A percentile compares a stretch with the other conserved stretches of the same genome.
Evolutionary conservation across 2,113 vertebrate genomes (phyloP).

Genomic region (Formicarius rufipectus): DNA sequence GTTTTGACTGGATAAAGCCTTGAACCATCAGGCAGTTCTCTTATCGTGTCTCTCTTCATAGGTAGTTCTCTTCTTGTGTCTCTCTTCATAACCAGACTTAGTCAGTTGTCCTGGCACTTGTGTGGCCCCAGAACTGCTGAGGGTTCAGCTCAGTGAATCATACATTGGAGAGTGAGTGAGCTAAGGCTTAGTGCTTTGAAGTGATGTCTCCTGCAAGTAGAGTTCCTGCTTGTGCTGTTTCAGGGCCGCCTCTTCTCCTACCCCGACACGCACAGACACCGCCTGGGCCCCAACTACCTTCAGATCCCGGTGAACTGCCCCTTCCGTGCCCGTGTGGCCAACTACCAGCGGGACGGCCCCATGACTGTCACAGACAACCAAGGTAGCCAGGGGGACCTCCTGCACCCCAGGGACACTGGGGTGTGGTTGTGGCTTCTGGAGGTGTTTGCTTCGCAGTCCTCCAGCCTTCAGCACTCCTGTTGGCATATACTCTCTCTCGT

Average conservation of each 20-base stretch:
- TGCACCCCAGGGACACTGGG: no score
- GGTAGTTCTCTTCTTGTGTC: no score
- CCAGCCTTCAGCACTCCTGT: neutral
- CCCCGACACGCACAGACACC: constrained; percentile 93
- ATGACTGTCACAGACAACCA: constrained; percentile 95
- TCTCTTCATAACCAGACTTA: neutral
- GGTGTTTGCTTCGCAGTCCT: no score
- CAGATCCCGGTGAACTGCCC: constrained; percentile 97
- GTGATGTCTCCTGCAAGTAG: no score
- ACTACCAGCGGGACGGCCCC: constrained; percentile 94
- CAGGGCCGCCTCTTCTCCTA: constrained; percentile 95
- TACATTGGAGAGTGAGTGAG: neutral
- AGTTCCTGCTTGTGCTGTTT: neutral
- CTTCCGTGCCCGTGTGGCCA: constrained; percentile 84
- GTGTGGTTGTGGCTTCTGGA: no score
- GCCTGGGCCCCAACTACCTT: constrained; percentile 93
- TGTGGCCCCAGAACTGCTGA: neutral
- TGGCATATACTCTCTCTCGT: neutral
- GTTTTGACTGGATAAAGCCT: neutral
- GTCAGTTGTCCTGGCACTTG: neutral
- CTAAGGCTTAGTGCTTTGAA: neutral
- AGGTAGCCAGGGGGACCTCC: no score
- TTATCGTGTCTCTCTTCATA: neutral
- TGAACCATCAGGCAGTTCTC: neutral
- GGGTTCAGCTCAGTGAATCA: neutral